These are phyloP conservation scores for Falco columbarius DNA, from an alignment of 2,797 vertebrate species.

Conservation along the genomic window DNA sequence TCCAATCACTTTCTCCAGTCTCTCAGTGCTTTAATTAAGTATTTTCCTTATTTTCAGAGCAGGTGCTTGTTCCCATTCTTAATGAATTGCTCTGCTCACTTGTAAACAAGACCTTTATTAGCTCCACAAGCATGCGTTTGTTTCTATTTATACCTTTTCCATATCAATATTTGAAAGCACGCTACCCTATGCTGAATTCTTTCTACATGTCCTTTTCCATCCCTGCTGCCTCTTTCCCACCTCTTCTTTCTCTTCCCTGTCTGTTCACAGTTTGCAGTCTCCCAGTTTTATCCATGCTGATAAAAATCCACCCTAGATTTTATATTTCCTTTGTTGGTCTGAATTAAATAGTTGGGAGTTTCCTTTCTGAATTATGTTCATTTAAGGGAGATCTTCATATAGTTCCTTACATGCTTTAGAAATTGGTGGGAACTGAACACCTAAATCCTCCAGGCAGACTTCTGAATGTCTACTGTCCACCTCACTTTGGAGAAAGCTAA, in stretches of 20 bases:
- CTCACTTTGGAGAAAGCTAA: not conserved
- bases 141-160: constrained; percentile 53
- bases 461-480: not conserved
- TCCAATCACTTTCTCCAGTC: not conserved
- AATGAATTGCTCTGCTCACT: constrained; percentile 25
- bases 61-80: not conserved
- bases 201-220: not conserved
- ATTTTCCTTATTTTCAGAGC: constrained; percentile 21
- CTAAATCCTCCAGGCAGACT: not conserved
- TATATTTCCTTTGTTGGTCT: not conserved
- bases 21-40: not conserved
- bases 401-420: not conserved
- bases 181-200: not conserved
- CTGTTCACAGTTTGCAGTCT: not conserved
- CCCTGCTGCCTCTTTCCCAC: not conserved
- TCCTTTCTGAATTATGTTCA: not conserved
- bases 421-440: not conserved
- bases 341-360: not conserved
- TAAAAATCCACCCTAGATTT: not conserved
- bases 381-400: not conserved
- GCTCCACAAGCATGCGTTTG: not conserved
- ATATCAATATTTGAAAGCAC: constrained; percentile 63
- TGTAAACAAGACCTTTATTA: constrained; percentile 63
- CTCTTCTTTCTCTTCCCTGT: not conserved
- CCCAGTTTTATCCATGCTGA: not conserved